Base-by-base conservation (phyloP, 2,888 invertebrate genomes). In the Linyphia triangularis region DNA sequence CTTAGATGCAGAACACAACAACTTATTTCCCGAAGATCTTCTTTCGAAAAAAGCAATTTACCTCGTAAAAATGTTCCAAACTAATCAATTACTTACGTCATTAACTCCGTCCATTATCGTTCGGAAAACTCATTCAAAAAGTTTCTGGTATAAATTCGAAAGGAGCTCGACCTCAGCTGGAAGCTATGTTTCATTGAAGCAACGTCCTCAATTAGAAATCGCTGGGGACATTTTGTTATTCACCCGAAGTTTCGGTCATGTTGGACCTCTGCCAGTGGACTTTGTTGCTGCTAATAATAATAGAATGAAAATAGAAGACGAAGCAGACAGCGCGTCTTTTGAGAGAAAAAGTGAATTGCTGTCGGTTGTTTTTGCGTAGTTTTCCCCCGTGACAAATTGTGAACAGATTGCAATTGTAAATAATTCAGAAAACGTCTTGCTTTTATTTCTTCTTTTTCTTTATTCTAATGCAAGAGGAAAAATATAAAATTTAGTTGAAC, bases 231-330 rank as follows among this genome's bases (percentile, higher is more conserved):
- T 83, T 83, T 83, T 73, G 83, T 65, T 83, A 82, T 75, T 83
- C 65, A 73, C 61, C 72, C 51, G 57, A 57, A 22, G 65, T 72
- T 83, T 65, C 33, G 51, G 65, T 40, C 43, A 69, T 75, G 51
- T 37, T 84, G 84, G 84, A 84, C 30, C 10, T 0, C 13, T 67
- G 75, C 84, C 84, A 84, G 24, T 33, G 69, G 26, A 61, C 28
- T 75, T 75, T 75, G 84, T 75, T 75, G 84, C 84, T 26, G 84
- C 67, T 75, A 73, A 65, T 83, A 75, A 84, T 73, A 57, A 63
- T 57, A 73, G 57, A 24, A 67, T 37, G 75, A 57, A 67, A 69
- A 75, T 30, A 51, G 24, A 33, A 33, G 33, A 28, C 16, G 10
- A 24, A n/a, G 28, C 30, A 79, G 85, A 79, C 78, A 63, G 70